These are phyloP conservation scores for Linepithema humile DNA, from an alignment of 1,140 invertebrate genomes.

Conservation along the genomic window DNA sequence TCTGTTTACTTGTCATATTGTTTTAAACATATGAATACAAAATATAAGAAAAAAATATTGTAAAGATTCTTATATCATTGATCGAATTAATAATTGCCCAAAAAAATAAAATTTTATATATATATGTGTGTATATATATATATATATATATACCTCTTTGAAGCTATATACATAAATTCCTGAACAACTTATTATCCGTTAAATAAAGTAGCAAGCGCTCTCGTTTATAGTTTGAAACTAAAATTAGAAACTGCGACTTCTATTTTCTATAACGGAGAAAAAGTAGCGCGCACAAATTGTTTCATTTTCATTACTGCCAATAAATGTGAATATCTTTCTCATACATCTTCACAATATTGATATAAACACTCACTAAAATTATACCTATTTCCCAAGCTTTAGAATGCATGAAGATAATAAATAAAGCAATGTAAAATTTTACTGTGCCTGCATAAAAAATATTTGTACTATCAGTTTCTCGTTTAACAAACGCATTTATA, in stretches of 20 bases:
- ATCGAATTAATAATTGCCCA: too few species aligned
- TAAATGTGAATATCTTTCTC: neutral
- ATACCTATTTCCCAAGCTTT: neutral
- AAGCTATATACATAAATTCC: too few species aligned
- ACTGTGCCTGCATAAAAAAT: neutral
- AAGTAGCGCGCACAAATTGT: neutral
- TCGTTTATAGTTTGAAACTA: neutral
- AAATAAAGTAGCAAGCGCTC: neutral
- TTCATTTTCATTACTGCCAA: neutral
- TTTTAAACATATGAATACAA: neutral
- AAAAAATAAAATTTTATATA: too few species aligned
- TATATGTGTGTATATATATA: too few species aligned
- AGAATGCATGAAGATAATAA: neutral
- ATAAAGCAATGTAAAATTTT: neutral
- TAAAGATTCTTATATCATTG: too few species aligned
- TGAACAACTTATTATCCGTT: neutral
- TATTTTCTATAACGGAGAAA: neutral
- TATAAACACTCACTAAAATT: neutral
- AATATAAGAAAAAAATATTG: neutral
- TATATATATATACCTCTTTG: too few species aligned
- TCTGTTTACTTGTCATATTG: neutral
- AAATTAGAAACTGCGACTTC: conserved; percentile 2
- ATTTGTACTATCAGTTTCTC: neutral
- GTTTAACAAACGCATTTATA: neutral
- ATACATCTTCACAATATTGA: neutral